Evolutionary conservation across 1,140 invertebrate genomes (phyloP).

Genomic region (Ceratosolen solmsi): DNA sequence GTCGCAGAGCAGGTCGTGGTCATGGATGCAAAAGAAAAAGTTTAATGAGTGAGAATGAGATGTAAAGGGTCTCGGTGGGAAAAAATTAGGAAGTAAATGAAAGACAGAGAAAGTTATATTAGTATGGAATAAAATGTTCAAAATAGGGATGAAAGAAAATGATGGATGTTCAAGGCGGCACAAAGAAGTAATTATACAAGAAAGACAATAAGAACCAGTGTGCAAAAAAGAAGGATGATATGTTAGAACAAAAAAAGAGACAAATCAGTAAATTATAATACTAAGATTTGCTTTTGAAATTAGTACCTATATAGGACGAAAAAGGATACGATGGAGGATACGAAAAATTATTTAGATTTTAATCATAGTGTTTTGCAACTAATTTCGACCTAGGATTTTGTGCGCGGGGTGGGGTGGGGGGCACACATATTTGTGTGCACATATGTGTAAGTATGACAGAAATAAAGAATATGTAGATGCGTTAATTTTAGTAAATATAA

Average conservation of each 20-base stretch:
- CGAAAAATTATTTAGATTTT: constrained; percentile 1
- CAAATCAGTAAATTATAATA: neutral
- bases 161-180: neutral
- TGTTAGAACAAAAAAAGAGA: neutral
- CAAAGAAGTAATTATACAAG: constrained; percentile 8
- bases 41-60: constrained; percentile 47
- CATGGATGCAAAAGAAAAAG: constrained; percentile 50
- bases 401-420: too few species aligned
- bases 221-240: neutral
- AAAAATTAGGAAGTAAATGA: constrained; percentile 52
- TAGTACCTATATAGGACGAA: neutral
- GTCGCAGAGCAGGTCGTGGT: constrained; percentile 42
- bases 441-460: too few species aligned
- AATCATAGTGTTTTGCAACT: neutral
- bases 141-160: constrained; percentile 13
- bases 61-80: constrained; percentile 43
- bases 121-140: constrained; percentile 54
- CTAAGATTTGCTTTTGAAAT: neutral
- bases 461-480: too few species aligned
- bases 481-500: too few species aligned
- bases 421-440: too few species aligned
- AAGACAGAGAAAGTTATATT: constrained; percentile 44
- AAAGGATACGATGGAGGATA: neutral
- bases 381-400: too few species aligned
- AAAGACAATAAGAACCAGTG: neutral